These are phyloP conservation scores for Rana temporaria DNA, from an alignment of 2,113 vertebrate genomes.

Conservation along the genomic window DNA sequence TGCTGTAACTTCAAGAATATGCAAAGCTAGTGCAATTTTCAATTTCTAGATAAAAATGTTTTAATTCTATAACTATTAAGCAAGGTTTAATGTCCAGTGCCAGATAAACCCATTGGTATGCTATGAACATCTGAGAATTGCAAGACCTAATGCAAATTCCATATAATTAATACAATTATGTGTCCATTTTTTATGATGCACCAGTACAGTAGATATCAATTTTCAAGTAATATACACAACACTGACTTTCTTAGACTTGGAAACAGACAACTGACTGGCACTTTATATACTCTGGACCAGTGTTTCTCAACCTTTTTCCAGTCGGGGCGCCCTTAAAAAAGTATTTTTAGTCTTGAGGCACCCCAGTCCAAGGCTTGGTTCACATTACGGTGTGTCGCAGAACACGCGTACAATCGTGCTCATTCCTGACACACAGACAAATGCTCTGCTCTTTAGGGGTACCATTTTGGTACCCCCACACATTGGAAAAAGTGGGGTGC, in stretches of 20 bases:
- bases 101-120: slow-evolving; percentile 18
- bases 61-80: slow-evolving; percentile 34
- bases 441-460: too few relatives aligned
- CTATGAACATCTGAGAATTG: slow-evolving; percentile 29
- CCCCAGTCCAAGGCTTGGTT: too few relatives aligned
- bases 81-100: slow-evolving; percentile 28
- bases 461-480: too few relatives aligned
- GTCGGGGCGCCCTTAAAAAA: too few relatives aligned
- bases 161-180: slow-evolving; percentile 31
- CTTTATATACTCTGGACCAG: not conserved
- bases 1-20: slow-evolving; percentile 16
- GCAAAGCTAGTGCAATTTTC: slow-evolving; percentile 18
- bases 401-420: too few relatives aligned
- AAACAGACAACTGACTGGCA: not conserved
- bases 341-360: too few relatives aligned
- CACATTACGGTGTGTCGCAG: too few relatives aligned
- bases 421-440: too few relatives aligned
- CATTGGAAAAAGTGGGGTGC: too few relatives aligned
- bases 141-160: slow-evolving; percentile 38
- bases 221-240: slow-evolving; percentile 6
- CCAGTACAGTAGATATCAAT: not conserved
- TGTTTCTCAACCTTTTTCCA: too few relatives aligned
- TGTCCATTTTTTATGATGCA: not conserved
- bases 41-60: slow-evolving; percentile 36
- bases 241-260: not conserved